Conservation (phyloP, 2,113 vertebrate species). For the Amazona guildingii region DNA sequence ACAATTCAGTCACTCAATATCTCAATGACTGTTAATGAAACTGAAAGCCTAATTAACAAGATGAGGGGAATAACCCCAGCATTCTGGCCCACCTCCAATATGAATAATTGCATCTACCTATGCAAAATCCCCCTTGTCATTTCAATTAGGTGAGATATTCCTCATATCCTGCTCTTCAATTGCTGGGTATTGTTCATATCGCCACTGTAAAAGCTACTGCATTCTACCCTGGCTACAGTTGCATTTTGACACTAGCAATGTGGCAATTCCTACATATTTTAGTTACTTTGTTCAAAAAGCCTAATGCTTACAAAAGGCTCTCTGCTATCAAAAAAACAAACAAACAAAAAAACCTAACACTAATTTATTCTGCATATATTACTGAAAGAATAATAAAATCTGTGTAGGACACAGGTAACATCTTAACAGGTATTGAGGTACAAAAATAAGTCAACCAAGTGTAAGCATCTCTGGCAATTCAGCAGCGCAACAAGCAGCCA, state of each 20-base stretch:
- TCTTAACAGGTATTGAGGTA: not conserved
- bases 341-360: accelerated
- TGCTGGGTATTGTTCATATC: slow-evolving; percentile 3
- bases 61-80: slow-evolving; percentile 51
- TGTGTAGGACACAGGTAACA: not conserved
- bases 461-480: not conserved
- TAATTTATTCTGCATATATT: not conserved
- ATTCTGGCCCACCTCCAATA: slow-evolving; percentile 36
- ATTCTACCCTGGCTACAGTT: not conserved
- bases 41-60: slow-evolving; percentile 67
- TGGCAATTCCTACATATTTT: not conserved
- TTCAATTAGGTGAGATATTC: slow-evolving; percentile 56
- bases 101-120: slow-evolving; percentile 58
- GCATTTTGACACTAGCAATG: not conserved
- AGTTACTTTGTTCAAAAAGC: not conserved
- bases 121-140: slow-evolving; percentile 49
- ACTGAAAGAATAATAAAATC: not conserved
- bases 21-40: slow-evolving; percentile 58
- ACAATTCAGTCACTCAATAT: not conserved
- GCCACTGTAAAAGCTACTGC: not conserved
- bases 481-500: not conserved
- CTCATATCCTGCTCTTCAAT: slow-evolving; percentile 41
- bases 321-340: not conserved
- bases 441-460: not conserved
- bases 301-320: not conserved